These are phyloP conservation scores for Mico argentatus DNA, from an alignment of 2,797 vertebrate genomes.

Conservation along the genomic window DNA sequence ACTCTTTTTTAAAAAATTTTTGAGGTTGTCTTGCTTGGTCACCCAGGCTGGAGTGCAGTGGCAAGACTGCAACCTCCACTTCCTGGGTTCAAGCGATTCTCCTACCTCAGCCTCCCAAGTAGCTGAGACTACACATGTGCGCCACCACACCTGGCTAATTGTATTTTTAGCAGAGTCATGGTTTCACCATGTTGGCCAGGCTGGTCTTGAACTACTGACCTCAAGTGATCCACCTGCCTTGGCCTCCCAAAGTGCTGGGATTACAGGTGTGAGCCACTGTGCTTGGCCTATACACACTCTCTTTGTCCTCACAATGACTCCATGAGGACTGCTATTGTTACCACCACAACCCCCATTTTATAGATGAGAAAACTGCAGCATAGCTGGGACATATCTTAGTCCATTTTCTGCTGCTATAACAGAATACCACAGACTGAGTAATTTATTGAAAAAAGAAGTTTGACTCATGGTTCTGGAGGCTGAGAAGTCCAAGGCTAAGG, in stretches of 20 bases:
- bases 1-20: background rate
- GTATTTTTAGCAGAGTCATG: background rate
- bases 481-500: background rate
- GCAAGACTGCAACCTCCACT: rapidly evolving
- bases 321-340: background rate
- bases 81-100: background rate
- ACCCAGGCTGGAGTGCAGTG: background rate
- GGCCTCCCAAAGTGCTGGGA: background rate
- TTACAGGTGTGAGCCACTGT: background rate
- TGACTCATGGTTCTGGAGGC: background rate
- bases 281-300: no score
- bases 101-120: background rate
- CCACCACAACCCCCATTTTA: background rate
- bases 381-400: background rate
- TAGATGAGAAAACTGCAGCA: background rate
- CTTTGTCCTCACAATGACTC: background rate
- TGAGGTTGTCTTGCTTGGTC: background rate
- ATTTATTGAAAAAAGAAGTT: background rate
- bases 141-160: background rate
- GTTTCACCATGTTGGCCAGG: background rate
- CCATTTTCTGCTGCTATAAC: background rate
- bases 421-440: background rate
- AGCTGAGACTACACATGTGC: background rate
- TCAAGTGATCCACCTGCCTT: background rate
- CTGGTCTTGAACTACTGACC: background rate